A percentile compares a stretch with the other conserved stretches of the same genome.
These are phyloP conservation scores for Brachionus calyciflorus DNA, from an alignment of 1,140 invertebrate genomes.

Conservation along the genomic window DNA sequence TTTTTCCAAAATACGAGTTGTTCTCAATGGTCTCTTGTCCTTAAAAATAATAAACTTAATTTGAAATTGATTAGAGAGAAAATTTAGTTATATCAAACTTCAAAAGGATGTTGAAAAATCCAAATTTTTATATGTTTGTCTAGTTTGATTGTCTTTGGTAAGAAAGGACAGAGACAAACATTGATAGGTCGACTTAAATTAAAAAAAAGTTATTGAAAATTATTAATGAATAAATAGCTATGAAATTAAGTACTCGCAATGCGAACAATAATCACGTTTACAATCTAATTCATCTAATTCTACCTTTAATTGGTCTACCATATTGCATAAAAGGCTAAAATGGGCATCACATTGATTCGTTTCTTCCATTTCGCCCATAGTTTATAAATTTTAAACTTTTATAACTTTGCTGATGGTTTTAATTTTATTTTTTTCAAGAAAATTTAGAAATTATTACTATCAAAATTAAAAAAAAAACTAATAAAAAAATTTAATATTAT, in stretches of 20 bases:
- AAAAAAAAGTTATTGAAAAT: constrained; percentile 7
- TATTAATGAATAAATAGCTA: not conserved
- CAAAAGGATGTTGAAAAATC: constrained; percentile 84
- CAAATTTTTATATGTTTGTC: constrained; percentile 63
- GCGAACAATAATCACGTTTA: constrained; percentile 13
- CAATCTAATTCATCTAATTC: constrained; percentile 8
- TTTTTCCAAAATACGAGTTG: constrained; percentile 79
- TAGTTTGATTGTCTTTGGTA: constrained; percentile 66
- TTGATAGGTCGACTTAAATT: constrained; percentile 72
- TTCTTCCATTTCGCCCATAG: not conserved
- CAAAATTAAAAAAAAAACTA: no score
- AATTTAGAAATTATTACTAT: no score
- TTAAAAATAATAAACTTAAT: constrained; percentile 48
- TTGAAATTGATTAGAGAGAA: not conserved
- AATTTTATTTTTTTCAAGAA: not conserved
- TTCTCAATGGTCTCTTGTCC: constrained; percentile 79
- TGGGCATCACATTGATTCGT: not conserved
- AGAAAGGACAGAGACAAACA: constrained; percentile 82
- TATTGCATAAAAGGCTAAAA: constrained; percentile 19
- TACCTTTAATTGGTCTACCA: constrained; percentile 17
- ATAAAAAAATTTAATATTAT: no score
- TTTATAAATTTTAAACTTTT: no score
- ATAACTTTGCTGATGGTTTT: not conserved
- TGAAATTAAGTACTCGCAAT: not conserved
- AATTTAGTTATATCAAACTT: constrained; percentile 60